Evolutionary conservation across 2,888 invertebrate species (phyloP), one percentile per base, ranked within the genome.

Genomic region (Drosophila nr. perissopoda): DNA sequence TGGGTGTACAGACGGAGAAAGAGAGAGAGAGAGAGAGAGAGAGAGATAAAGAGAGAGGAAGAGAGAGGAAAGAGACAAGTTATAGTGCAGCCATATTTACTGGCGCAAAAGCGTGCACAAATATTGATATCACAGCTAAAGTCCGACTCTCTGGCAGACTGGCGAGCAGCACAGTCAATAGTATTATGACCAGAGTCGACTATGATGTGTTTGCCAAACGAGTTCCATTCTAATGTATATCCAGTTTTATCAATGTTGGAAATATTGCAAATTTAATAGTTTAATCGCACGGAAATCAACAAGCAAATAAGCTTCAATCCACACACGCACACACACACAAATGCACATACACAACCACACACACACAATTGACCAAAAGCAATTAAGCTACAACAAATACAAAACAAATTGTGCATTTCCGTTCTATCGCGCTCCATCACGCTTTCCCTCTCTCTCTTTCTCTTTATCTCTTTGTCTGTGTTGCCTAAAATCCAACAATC

Each of bases 341-440:
- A 6, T 2, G 1, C 2, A 21, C 10, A 10, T n/a, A n/a, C n/a
- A 11, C 40, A n/a, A 5, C 0, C n/a, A 5, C 4, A n/a, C 7
- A 45, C 13, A 21, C 45, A 16, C 16, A 25, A 16, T 8, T 25
- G 13, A 45, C 45, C 45, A 45, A 16, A 16, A 8, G 8, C 45
- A 45, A 25, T 45, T 45, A 25, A 45, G 8, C 58, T 60, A 49
- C 29, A 70, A 69, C 89, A 86, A 74, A 73, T 85, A 59, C 49
- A 75, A 70, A 66, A 72, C 76, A 90, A 90, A 81, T 87, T 87
- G 78, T 69, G 75, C 73, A 76, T 73, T 74, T 89, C 90, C 89
- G 61, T 31, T 42, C 54, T 45, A 25, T 8, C 27, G 29, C 54
- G 4, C 49, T 38, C 13, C 33, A 6, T 18, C 45, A 2, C 49